Base-by-base conservation (phyloP, 64 coral and sea anemone genomes). In the Hydrozoanthus tunicans region DNA sequence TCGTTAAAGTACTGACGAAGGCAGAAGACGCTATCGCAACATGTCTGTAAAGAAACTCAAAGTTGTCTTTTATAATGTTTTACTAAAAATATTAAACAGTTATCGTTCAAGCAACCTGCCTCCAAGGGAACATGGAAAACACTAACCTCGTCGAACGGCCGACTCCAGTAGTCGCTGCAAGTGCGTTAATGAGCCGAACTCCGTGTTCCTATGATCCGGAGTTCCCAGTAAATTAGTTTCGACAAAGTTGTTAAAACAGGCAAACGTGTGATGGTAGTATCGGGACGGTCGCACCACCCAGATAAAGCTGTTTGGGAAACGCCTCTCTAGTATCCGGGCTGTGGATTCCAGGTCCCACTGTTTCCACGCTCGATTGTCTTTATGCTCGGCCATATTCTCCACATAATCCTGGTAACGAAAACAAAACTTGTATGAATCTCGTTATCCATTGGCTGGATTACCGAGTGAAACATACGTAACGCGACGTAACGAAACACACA, bases 271-370 rank as follows among this genome's bases (percentile, higher is more conserved):
- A 20, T 70, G 69, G 43, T 98, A 91, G 52, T 93, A 93, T 43
- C 91, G 57, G 1, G 96, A 98, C 17, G 96, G 93, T 3, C 93
- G 93, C 1, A 98, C 64, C 1, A 98, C 93, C 96, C 96, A 98
- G n/a, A 98, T 64, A 23, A 98, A 98, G 81, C 96, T 98, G 81
- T 95, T 91, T 3, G 96, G 91, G 55, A 98, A 98, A 81, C 93
- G 80, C 14, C 80, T 79, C 43, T 90, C 93, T 43, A 98, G 63
- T 14, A 98, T 26, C 55, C 81, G 94, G 51, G 96, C 86, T 51
- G 93, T 98, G 8, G 96, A 92, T 73, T 98, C 96, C 67, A 98
- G 84, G 81, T 95, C 89, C 96, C 96, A 98, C 12, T 98, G 93
- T 60, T 91, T 91, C 96, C 96, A 98, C 4, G 93, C 93, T 64